Conservation (phyloP, 2,888 invertebrate species). For the Onthophagus sagittarius region DNA sequence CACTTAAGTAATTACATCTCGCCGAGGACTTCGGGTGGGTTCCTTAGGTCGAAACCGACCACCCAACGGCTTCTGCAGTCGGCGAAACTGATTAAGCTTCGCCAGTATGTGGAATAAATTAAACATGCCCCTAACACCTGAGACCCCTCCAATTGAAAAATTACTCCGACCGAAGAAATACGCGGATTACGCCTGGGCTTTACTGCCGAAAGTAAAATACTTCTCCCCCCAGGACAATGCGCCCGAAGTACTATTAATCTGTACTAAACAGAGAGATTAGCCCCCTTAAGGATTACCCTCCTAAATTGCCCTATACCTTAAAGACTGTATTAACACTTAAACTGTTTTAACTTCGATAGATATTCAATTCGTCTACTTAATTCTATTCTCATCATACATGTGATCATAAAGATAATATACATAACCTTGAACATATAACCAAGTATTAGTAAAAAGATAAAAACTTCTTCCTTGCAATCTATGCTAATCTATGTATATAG, state of each 20-base stretch:
- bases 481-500: no score
- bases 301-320: neutral
- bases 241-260: constrained; percentile 11
- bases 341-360: neutral
- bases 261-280: constrained; percentile 12
- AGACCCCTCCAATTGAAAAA: constrained; percentile 3
- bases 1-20: neutral
- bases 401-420: no score
- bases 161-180: constrained; percentile 1
- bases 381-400: neutral
- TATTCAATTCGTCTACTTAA: neutral
- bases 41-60: neutral
- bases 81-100: neutral
- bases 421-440: no score
- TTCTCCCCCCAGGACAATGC: neutral
- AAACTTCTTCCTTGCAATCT: no score
- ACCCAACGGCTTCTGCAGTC: neutral
- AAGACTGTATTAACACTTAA: neutral
- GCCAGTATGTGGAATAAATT: neutral
- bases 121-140: constrained; percentile 5
- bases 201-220: neutral
- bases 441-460: no score
- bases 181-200: constrained; percentile 1
- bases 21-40: neutral
- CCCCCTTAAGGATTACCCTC: neutral